These are phyloP conservation scores for Hyposmocoma kahamanoa DNA, from an alignment of 1,140 invertebrate species.

Conservation along the genomic window DNA sequence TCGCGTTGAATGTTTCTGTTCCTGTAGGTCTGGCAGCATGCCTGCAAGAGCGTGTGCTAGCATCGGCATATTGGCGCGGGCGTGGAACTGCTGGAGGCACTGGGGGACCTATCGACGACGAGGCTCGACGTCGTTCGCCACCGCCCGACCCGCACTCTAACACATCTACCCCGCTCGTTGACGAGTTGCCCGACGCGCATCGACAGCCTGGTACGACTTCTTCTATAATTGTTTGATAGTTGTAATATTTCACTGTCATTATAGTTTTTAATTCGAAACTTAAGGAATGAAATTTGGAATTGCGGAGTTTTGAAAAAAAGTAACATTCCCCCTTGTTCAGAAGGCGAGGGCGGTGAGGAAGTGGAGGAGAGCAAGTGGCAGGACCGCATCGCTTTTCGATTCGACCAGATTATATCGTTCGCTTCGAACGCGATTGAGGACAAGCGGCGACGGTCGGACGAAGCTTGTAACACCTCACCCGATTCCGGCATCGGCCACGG, in stretches of 20 bases:
- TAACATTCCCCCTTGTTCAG: conserved; percentile 34
- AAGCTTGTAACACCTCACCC: conserved; percentile 82
- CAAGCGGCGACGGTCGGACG: conserved; percentile 80
- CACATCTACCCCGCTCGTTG: conserved; percentile 77
- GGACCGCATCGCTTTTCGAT: conserved; percentile 88
- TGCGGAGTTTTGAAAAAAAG: too few relatives aligned
- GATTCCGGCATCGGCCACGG: conserved; percentile 86
- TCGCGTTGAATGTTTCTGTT: too few relatives aligned
- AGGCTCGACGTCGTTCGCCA: conserved; percentile 35
- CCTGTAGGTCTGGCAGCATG: conserved; percentile 86
- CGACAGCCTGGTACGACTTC: conserved; percentile 40
- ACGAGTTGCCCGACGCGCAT: conserved; percentile 71
- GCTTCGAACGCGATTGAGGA: conserved; percentile 90
- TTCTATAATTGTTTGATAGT: too few relatives aligned
- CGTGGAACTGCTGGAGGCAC: conserved; percentile 66
- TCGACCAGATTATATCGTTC: conserved; percentile 90
- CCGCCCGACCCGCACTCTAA: conserved; percentile 76
- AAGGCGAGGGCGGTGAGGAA: conserved; percentile 74
- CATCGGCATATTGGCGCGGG: conserved; percentile 75
- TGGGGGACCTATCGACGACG: conserved; percentile 14
- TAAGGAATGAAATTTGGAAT: too few relatives aligned
- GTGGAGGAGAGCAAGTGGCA: conserved; percentile 85
- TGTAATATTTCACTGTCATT: too few relatives aligned
- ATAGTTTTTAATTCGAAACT: too few relatives aligned
- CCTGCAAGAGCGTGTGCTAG: conserved; percentile 84